phyloP scores from a whole-genome alignment of 2,888 invertebrate species.

The Sesia bembeciformis region DNA sequence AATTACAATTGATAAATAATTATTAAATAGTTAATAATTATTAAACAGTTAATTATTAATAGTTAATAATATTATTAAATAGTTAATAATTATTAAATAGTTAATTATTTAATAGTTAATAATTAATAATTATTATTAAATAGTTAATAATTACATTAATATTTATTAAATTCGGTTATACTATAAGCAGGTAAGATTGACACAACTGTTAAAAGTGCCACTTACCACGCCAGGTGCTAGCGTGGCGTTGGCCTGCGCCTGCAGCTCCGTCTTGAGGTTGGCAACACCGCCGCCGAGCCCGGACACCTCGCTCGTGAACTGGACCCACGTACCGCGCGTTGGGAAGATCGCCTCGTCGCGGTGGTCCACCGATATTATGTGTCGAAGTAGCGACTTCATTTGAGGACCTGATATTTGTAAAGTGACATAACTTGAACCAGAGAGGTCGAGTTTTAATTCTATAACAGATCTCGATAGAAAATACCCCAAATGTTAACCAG shows the following conservation, averaged over 20 bases:
- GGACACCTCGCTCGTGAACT: slow-evolving; percentile 87
- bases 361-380: slow-evolving; percentile 85
- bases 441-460: neutral
- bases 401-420: slow-evolving; percentile 79
- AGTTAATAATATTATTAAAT: too few species aligned
- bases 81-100: too few species aligned
- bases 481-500: too few species aligned
- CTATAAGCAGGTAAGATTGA: too few species aligned
- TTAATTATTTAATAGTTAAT: too few species aligned
- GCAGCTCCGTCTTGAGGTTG: slow-evolving; percentile 85
- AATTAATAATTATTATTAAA: too few species aligned
- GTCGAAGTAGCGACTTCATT: slow-evolving; percentile 89
- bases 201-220: neutral
- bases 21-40: too few species aligned
- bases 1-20: too few species aligned
- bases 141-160: too few species aligned
- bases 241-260: slow-evolving; percentile 41
- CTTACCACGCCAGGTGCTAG: slow-evolving; percentile 31
- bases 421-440: slow-evolving; percentile 2
- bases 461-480: too few species aligned
- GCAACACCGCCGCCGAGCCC: slow-evolving; percentile 94
- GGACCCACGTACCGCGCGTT: slow-evolving; percentile 79
- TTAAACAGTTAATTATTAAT: too few species aligned
- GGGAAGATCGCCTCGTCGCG: slow-evolving; percentile 90
- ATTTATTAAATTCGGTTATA: too few species aligned